A percentile compares a stretch with the other conserved stretches of the same genome.
These are phyloP conservation scores for Smithornis capensis DNA, from an alignment of 2,113 vertebrate genomes.

Conservation along the genomic window DNA sequence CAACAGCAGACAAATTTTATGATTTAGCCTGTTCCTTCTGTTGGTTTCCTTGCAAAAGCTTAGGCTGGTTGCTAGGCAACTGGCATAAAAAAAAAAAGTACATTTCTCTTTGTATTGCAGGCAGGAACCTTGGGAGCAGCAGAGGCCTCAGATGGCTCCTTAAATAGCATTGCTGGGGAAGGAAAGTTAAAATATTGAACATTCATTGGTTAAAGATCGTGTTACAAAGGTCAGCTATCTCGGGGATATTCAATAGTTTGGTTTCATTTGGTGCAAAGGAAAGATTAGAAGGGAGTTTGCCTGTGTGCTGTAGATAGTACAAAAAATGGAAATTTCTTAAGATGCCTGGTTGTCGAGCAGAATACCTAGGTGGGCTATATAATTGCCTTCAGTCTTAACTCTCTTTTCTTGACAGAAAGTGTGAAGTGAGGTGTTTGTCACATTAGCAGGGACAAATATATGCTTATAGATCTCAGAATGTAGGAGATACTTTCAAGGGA, in stretches of 20 bases:
- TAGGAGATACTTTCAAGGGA: not conserved
- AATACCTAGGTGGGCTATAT: constrained; percentile 13
- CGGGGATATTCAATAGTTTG: not conserved
- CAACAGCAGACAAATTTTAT: constrained; percentile 44
- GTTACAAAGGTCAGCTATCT: constrained; percentile 53
- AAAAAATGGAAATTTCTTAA: constrained; percentile 44
- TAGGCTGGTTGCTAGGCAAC: constrained; percentile 78
- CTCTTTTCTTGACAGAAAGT: not conserved
- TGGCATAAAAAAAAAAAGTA: constrained; percentile 8
- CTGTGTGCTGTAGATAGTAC: not conserved
- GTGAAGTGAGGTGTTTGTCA: not conserved
- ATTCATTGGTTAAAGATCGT: constrained; percentile 47
- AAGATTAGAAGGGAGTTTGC: not conserved
- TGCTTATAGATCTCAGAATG: not conserved
- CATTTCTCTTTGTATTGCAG: constrained; percentile 62
- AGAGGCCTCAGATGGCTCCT: constrained; percentile 67
- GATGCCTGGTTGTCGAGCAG: not conserved
- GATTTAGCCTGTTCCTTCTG: constrained; percentile 67
- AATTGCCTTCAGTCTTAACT: constrained; percentile 9
- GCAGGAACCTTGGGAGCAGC: constrained; percentile 50
- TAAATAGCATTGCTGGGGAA: constrained; percentile 72
- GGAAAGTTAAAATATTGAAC: constrained; percentile 60
- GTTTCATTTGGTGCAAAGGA: constrained; percentile 27
- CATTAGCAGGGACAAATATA: not conserved
- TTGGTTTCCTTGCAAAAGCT: constrained; percentile 64